These are phyloP conservation scores for Umimayanthus kanabou DNA, from an alignment of 92 coral and sea anemone genomes.

Conservation along the genomic window DNA sequence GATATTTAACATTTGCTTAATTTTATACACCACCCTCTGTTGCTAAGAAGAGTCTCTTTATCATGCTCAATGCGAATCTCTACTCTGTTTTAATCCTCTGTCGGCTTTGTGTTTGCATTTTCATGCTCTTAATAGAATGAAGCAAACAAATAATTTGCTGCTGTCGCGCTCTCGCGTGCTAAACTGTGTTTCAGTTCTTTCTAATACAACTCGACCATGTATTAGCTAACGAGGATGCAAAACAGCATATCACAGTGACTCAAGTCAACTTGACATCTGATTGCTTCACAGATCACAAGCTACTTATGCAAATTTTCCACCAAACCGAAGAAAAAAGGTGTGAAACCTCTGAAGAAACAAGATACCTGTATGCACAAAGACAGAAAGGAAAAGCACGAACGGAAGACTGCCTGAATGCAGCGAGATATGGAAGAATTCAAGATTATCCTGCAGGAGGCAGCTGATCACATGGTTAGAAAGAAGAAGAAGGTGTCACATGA, in stretches of 20 bases:
- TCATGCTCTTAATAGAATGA: too few relatives aligned
- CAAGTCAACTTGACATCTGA: conserved; percentile 2
- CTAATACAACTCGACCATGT: too few relatives aligned
- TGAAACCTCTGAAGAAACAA: conserved; percentile 13
- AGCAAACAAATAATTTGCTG: too few relatives aligned
- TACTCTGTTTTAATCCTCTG: too few relatives aligned
- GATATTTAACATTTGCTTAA: too few relatives aligned
- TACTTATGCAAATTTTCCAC: conserved; percentile 14
- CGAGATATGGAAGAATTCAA: conserved; percentile 17
- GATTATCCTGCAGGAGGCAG: conserved; percentile 48
- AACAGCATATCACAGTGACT: conserved; percentile 19
- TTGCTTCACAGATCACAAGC: conserved; percentile 11
- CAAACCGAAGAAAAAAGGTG: conserved; percentile 30
- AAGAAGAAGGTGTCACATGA: conserved; percentile 41
- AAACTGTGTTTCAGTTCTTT: too few relatives aligned
- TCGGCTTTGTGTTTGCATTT: too few relatives aligned
- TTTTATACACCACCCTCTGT: too few relatives aligned
- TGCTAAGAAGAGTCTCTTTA: too few relatives aligned
- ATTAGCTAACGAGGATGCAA: conserved; percentile 35
- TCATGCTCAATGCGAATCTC: too few relatives aligned
- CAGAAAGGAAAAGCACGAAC: conserved; percentile 36
- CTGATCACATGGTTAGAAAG: conserved; percentile 45
- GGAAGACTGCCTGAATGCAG: conserved; percentile 18
- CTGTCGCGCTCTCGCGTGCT: too few relatives aligned
- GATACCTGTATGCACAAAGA: conserved; percentile 35